A percentile compares a stretch with the other conserved stretches of the same genome.
Evolutionary conservation across 2,113 vertebrate genomes (phyloP).

Genomic region (Hiodon alosoides): DNA sequence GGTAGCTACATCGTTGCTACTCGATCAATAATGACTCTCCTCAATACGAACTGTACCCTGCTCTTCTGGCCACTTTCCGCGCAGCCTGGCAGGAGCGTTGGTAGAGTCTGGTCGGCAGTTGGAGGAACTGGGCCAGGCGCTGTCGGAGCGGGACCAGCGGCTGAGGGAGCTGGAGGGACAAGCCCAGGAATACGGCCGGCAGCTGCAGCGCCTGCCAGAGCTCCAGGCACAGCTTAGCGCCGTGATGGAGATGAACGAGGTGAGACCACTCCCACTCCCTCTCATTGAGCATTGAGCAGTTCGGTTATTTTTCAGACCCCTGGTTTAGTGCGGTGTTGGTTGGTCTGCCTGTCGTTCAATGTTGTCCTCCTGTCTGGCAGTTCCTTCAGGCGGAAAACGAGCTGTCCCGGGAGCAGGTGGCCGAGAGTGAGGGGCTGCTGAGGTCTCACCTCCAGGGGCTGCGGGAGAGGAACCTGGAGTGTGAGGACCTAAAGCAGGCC

Average conservation of each 20-base stretch:
- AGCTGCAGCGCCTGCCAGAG: constrained; percentile 55
- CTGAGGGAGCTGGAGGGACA: constrained; percentile 44
- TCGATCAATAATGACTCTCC: background rate
- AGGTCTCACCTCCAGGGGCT: constrained; percentile 60
- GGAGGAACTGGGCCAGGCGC: constrained; percentile 33
- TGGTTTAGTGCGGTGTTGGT: background rate
- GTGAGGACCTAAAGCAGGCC: constrained; percentile 69
- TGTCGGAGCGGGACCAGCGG: constrained; percentile 46
- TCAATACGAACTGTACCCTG: no score
- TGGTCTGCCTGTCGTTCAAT: background rate
- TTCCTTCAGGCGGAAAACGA: constrained; percentile 82
- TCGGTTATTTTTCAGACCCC: background rate
- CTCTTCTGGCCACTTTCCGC: background rate
- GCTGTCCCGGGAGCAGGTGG: constrained; percentile 68
- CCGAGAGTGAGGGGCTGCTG: constrained; percentile 68
- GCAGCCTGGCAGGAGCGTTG: constrained; percentile 50
- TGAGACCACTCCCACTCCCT: constrained; percentile 30
- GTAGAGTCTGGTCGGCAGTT: constrained; percentile 40
- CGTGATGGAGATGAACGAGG: constrained; percentile 72
- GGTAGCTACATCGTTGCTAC: background rate
- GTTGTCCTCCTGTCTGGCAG: constrained; percentile 45
- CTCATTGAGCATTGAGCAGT: background rate
- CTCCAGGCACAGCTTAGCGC: constrained; percentile 56
- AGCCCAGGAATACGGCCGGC: constrained; percentile 44
- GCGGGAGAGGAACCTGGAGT: constrained; percentile 68